These are phyloP conservation scores for Atethmia centrago DNA, from an alignment of 2,888 invertebrate genomes.

Conservation along the genomic window DNA sequence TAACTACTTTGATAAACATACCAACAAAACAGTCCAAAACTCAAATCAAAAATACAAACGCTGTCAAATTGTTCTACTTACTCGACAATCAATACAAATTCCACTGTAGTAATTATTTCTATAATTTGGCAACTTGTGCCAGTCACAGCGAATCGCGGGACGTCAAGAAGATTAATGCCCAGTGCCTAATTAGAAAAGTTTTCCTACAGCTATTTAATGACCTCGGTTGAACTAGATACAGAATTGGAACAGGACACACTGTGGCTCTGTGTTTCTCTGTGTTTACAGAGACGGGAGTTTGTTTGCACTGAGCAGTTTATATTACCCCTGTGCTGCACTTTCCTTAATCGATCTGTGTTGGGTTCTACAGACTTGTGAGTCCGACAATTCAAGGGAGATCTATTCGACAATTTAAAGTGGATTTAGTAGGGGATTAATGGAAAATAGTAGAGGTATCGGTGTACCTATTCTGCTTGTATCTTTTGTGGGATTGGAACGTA, in stretches of 20 bases:
- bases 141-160: constrained; percentile 81
- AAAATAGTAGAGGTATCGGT: constrained; percentile 12
- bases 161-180: constrained; percentile 86
- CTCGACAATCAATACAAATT: constrained; percentile 62
- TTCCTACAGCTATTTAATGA: constrained; percentile 83
- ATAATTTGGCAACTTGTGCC: constrained; percentile 82
- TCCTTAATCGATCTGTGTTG: constrained; percentile 57
- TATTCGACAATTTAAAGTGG: constrained; percentile 37
- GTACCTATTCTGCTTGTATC: not conserved
- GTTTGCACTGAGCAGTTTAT: constrained; percentile 48
- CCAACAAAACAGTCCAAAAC: constrained; percentile 18
- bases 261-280: constrained; percentile 52
- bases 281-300: constrained; percentile 38
- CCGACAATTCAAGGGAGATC: constrained; percentile 35
- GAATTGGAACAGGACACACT: constrained; percentile 64
- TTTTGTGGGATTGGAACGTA: constrained; percentile 6
- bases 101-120: constrained; percentile 76
- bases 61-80: constrained; percentile 21
- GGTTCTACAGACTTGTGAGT: constrained; percentile 38
- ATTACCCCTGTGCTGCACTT: constrained; percentile 50
- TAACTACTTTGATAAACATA: not conserved
- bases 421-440: constrained; percentile 42
- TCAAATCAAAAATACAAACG: constrained; percentile 29
- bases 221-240: constrained; percentile 70
- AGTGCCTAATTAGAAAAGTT: constrained; percentile 88